A percentile compares a stretch with the other conserved stretches of the same genome.
These are phyloP conservation scores for Cataglyphis cursor DNA, from an alignment of 2,888 invertebrate genomes.

Conservation along the genomic window DNA sequence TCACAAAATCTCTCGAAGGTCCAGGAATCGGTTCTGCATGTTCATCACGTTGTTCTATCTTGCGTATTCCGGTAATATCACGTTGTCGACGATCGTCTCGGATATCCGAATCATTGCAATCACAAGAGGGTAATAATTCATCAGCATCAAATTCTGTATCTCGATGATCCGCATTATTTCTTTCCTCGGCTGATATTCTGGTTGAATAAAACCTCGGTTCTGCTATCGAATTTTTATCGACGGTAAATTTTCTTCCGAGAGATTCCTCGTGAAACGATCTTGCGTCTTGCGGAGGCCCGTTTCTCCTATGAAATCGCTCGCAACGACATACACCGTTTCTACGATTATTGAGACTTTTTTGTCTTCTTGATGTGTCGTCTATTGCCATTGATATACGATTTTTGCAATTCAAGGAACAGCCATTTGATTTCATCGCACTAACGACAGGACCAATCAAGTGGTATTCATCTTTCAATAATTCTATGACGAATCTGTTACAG, in stretches of 20 bases:
- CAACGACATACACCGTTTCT: background rate
- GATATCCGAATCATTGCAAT: background rate
- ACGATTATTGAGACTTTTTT: background rate
- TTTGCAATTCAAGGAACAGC: conserved; percentile 12
- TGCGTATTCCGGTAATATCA: background rate
- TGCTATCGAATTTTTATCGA: background rate
- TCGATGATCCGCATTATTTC: background rate
- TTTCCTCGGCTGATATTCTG: background rate
- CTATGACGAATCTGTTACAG: conserved; percentile 69
- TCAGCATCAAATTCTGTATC: background rate
- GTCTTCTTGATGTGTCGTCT: background rate
- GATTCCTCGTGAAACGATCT: background rate
- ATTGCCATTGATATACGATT: conserved; percentile 5
- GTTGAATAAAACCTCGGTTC: conserved; percentile 21
- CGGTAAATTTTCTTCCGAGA: background rate
- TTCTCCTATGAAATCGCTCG: background rate
- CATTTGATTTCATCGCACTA: conserved; percentile 33
- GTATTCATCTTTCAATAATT: conserved; percentile 69
- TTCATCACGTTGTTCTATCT: conserved; percentile 18
- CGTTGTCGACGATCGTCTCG: conserved; percentile 1
- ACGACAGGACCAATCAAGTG: conserved; percentile 73
- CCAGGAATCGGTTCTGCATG: background rate
- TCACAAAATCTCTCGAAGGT: background rate
- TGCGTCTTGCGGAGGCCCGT: background rate
- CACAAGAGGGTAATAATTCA: background rate